Percentiles rank a stretch among this genome's conserved stretches.
These are phyloP conservation scores for Gonatopus flavifemur DNA, from an alignment of 1,140 invertebrate species.

Conservation along the genomic window DNA sequence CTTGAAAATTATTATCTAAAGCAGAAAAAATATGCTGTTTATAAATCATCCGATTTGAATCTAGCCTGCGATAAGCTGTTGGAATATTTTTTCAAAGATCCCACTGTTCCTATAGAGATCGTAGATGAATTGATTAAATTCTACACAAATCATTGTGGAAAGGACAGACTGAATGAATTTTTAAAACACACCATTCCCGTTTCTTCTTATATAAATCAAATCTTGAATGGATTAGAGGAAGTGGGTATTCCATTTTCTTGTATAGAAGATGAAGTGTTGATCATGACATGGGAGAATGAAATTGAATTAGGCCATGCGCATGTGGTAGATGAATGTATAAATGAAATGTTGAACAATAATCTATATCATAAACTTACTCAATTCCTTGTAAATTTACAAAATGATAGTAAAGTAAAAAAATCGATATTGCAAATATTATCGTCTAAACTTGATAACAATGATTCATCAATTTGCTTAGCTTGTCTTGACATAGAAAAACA, in stretches of 20 bases:
- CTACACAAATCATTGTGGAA: constrained; percentile 36
- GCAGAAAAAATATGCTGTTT: constrained; percentile 26
- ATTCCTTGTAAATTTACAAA: constrained; percentile 26
- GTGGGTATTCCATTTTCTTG: constrained; percentile 26
- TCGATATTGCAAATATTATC: constrained; percentile 54
- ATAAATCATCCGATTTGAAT: constrained; percentile 29
- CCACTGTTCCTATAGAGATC: constrained; percentile 21
- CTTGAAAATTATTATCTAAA: constrained; percentile 29
- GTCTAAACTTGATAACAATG: constrained; percentile 51
- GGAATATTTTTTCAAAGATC: constrained; percentile 40
- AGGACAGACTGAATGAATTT: constrained; percentile 39
- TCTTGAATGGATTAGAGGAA: constrained; percentile 35
- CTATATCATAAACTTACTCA: constrained; percentile 32
- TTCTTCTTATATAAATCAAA: constrained; percentile 32
- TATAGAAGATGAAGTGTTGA: constrained; percentile 41
- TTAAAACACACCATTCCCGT: constrained; percentile 28
- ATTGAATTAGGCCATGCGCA: constrained; percentile 35
- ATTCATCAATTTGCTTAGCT: constrained; percentile 53
- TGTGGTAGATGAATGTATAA: constrained; percentile 37
- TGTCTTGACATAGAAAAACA: constrained; percentile 52
- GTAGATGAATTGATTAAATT: constrained; percentile 40
- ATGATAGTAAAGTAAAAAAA: constrained; percentile 45
- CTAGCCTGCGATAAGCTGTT: constrained; percentile 45
- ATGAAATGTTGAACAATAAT: constrained; percentile 43
- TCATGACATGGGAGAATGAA: constrained; percentile 46